Base-by-base conservation (phyloP, 2,888 invertebrate genomes). In the Drosophila meridiana region DNA sequence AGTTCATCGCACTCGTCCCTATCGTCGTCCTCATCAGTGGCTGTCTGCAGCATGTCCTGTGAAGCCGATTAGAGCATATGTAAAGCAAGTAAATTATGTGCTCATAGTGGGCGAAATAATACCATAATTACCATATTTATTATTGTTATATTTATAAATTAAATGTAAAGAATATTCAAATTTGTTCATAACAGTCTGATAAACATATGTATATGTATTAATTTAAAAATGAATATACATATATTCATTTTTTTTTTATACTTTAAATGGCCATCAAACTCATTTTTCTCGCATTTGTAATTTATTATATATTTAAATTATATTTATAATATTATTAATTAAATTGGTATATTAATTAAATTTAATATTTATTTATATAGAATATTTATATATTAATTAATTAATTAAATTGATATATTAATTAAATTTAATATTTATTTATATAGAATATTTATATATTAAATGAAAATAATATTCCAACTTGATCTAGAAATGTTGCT, bases 1-100 rank as follows among this genome's bases (percentile, higher is more conserved):
- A 93, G 84, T 82, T 93, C 93, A 89, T 93, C 93, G 76, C 91
- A 93, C 81, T 93, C 93, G 60, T 93, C 93, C 77, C 89, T 92
- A 71, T 91, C 92, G 43, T 89, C 92, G 67, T 93, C 93, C 68
- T 92, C 92, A 62, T 92, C 92, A 38, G 89, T 91, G 63, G 89
- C 92, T 58, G 91, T 91, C 65, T 92, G 92, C 58, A 91, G 83
- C 75, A 93, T 90, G 78, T 93, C 93, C 93, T 93, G 69, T 7
- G 47, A 34, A 66, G 14, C 48, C 66, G 60, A 77, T 77, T 60
- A 59, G 52, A 57, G 26, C 50, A 62, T 48, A 75, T 36, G 47
- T 36, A 9, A 53, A 11, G 11, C 47, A 48, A 42, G 36, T 4
- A 8, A 52, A 13, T 28, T 32, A 30, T 8, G 13, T 13, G 14